A percentile compares a stretch with the other conserved stretches of the same genome.
Conservation (phyloP, 2,888 invertebrate species). For the Idaea biselata region DNA sequence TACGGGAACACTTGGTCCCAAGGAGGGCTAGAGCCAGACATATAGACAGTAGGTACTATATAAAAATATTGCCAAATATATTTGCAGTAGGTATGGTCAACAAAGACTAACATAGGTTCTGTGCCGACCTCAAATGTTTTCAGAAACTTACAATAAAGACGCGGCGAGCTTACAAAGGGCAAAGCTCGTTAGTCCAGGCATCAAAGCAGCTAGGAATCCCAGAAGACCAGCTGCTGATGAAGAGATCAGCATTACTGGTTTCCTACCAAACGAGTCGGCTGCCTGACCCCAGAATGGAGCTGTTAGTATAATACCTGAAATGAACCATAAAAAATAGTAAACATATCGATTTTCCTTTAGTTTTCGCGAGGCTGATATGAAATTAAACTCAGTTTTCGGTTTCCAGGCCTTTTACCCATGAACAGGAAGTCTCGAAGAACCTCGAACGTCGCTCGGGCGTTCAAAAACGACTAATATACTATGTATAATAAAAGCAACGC, state of each 20-base stretch:
- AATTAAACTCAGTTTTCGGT: too few species aligned
- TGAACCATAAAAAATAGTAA: neutral
- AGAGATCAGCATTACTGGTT: slow-evolving; percentile 56
- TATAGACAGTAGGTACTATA: too few species aligned
- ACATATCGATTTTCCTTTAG: neutral
- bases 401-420: too few species aligned
- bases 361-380: neutral
- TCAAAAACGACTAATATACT: too few species aligned
- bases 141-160: slow-evolving; percentile 65
- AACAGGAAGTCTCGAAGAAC: too few species aligned
- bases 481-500: too few species aligned
- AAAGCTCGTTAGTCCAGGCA: slow-evolving; percentile 55
- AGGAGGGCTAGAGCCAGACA: too few species aligned
- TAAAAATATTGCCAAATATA: too few species aligned
- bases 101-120: neutral
- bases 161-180: slow-evolving; percentile 57
- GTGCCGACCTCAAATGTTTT: too few species aligned
- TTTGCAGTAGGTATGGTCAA: too few species aligned
- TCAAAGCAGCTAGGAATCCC: slow-evolving; percentile 54
- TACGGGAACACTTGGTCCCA: neutral
- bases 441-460: too few species aligned
- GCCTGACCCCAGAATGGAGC: slow-evolving; percentile 70
- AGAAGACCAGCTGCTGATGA: slow-evolving; percentile 48
- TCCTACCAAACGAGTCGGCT: slow-evolving; percentile 61
- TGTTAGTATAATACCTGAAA: slow-evolving; percentile 63